phyloP scores from a whole-genome alignment of 2,113 vertebrate genomes.

The Sebastes fasciatus region DNA sequence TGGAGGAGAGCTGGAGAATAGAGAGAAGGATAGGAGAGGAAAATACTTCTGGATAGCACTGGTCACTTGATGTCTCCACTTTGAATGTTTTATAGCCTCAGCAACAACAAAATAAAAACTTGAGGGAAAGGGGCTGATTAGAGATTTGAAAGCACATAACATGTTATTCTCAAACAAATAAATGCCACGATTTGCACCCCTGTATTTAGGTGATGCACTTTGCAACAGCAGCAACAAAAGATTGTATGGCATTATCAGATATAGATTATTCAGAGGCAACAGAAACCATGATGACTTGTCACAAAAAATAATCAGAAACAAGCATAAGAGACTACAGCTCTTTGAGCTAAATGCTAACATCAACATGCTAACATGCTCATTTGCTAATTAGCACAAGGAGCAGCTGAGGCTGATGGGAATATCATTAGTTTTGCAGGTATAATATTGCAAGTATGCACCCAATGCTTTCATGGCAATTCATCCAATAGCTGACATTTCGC shows the following conservation, averaged over 20 bases:
- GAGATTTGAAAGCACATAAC: neutral
- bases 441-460: neutral
- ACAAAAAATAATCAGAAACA: too few relatives aligned
- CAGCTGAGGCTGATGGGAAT: too few relatives aligned
- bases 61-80: constrained; percentile 35
- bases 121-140: neutral
- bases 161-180: neutral
- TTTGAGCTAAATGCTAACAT: too few relatives aligned
- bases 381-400: too few relatives aligned
- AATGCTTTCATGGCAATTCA: neutral
- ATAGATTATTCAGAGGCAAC: neutral
- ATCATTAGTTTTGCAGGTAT: too few relatives aligned
- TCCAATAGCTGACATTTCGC: neutral
- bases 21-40: constrained; percentile 39
- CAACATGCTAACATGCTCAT: too few relatives aligned
- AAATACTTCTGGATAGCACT: constrained; percentile 52
- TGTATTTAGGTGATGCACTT: constrained; percentile 1
- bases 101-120: neutral
- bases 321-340: too few relatives aligned
- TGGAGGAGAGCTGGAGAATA: constrained; percentile 57
- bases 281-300: too few relatives aligned
- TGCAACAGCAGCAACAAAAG: neutral
- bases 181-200: neutral
- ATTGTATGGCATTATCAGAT: neutral
- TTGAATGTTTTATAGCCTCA: neutral